These are phyloP conservation scores for Macrocentrus cingulum DNA, from an alignment of 1,140 invertebrate species.

Conservation along the genomic window DNA sequence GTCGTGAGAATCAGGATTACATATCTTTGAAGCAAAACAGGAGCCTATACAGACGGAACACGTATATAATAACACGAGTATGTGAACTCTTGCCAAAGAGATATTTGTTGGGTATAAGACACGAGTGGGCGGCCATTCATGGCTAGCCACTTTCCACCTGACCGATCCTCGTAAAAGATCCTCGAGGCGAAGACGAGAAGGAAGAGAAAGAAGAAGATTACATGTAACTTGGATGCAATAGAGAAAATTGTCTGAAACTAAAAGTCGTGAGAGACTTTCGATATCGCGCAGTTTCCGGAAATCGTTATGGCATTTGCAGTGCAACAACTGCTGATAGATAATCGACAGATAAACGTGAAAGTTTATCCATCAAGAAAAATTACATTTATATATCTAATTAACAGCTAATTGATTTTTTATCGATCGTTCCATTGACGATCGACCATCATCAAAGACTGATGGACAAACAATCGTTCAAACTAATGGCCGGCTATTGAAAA, in stretches of 20 bases:
- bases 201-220: neutral
- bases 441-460: neutral
- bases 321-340: slow-evolving; percentile 13
- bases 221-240: neutral
- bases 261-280: slow-evolving; percentile 1
- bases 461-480: neutral
- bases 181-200: neutral
- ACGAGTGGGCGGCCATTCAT: slow-evolving; percentile 33
- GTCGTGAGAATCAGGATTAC: slow-evolving; percentile 8
- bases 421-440: too few relatives aligned
- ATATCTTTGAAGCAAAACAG: neutral
- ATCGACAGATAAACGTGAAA: slow-evolving; percentile 36
- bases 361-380: slow-evolving; percentile 30
- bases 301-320: neutral
- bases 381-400: too few relatives aligned
- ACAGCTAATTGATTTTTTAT: too few relatives aligned
- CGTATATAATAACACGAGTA: neutral
- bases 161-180: slow-evolving; percentile 10
- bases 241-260: neutral
- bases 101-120: neutral
- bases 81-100: neutral
- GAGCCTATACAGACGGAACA: neutral
- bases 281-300: neutral
- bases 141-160: slow-evolving; percentile 31
- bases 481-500: neutral